Base-by-base conservation (phyloP, 2,888 invertebrate species). In the Cheilosia soror region DNA sequence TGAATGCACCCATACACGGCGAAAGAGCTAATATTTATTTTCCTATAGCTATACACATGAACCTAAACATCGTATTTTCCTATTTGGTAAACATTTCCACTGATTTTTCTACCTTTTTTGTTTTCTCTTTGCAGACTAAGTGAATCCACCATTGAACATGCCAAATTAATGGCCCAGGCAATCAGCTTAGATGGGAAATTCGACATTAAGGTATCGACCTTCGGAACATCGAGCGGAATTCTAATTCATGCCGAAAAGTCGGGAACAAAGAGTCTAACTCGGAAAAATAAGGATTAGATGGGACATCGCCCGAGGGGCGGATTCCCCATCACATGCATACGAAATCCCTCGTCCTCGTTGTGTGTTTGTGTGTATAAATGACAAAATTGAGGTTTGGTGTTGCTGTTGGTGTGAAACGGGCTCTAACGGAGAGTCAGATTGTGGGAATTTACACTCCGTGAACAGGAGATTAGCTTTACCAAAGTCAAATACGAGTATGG, bases 211-310 rank as follows among this genome's bases (percentile, higher is more conserved):
- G 90, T 90, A 71, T 90, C 90, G 62, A 90, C 90, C 66, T 90
- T 90, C 87, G 90, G 90, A 66, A 90, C 90, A 76, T 90, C 90
- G 55, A 89, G 89, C 72, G 89, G 89, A 81, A 90, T 90, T 85
- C 88, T 90, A 86, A 88, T 90, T 82, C 90, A 90, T 87, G 89
- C 89, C 49, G 90, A 90, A 80, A 90, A 90, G 87, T 89, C 89
- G 29, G 89, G 90, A 58, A 88, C 88, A 44, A 90, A 89, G 87
- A 90, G 89, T 87, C 88, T 90, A 71, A 89, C 88, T 82, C 89
- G 90, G 31, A 89, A 89, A 87, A 87, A 87, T 51, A 89, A 88
- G 83, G 89, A 89, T 87, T 88, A 87, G 73, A 79, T 60, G 57
- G 76, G 72, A 68, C 68, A 72, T 60, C 33, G 31, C 31, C 31